Conservation (phyloP, 2,797 vertebrate species). For the Cyprinodon diabolis region DNA sequence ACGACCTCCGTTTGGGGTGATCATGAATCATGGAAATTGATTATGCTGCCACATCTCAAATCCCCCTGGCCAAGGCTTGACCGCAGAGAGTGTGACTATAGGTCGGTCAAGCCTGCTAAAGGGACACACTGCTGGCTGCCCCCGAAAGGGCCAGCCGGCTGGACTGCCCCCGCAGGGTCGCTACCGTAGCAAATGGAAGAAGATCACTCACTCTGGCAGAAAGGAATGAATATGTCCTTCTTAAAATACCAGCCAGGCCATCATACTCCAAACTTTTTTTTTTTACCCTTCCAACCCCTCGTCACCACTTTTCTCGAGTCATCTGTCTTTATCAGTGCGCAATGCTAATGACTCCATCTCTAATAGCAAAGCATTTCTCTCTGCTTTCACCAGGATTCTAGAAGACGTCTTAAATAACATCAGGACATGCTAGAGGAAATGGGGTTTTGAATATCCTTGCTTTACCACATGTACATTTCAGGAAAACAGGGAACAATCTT, state of each 20-base stretch:
- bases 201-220: slow-evolving; percentile 71
- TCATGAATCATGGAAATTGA: slow-evolving; percentile 83
- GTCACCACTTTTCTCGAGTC: slow-evolving; percentile 56
- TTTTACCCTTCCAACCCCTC: slow-evolving; percentile 50
- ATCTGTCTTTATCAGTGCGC: slow-evolving; percentile 70
- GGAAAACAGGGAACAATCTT: slow-evolving; percentile 12
- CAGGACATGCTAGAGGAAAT: slow-evolving; percentile 25
- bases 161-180: slow-evolving; percentile 61
- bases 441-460: slow-evolving; percentile 57
- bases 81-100: slow-evolving; percentile 77
- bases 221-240: slow-evolving; percentile 78
- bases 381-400: slow-evolving; percentile 54
- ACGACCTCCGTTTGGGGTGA: slow-evolving; percentile 58
- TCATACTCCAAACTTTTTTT: slow-evolving; percentile 23
- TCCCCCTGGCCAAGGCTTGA: slow-evolving; percentile 72
- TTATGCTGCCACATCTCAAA: slow-evolving; percentile 81
- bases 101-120: slow-evolving; percentile 82
- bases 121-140: slow-evolving; percentile 61
- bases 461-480: slow-evolving; percentile 43
- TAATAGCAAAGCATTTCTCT: slow-evolving; percentile 37
- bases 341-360: slow-evolving; percentile 59
- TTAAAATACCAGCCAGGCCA: slow-evolving; percentile 65
- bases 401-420: slow-evolving; percentile 46
- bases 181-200: slow-evolving; percentile 71
- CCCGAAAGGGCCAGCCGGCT: slow-evolving; percentile 59